phyloP scores from a whole-genome alignment of 2,888 invertebrate genomes.

The Ellobium chinense region DNA sequence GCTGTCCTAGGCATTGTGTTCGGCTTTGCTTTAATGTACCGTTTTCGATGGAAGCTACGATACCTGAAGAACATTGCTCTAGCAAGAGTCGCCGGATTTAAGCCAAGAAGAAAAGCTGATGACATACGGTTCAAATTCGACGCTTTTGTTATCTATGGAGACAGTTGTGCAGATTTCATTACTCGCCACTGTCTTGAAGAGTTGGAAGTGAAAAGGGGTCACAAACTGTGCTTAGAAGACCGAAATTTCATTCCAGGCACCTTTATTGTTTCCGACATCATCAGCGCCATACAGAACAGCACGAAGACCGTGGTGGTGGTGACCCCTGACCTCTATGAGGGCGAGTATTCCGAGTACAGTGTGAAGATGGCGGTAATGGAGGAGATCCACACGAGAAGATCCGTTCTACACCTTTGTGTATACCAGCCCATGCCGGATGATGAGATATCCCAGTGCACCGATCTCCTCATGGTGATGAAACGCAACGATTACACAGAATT shows the following conservation, averaged over 20 bases:
- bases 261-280: slow-evolving; percentile 5
- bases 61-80: slow-evolving; percentile 6
- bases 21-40: not conserved
- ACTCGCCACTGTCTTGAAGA: not conserved
- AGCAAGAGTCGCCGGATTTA: not conserved
- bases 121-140: too few species aligned
- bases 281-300: slow-evolving; percentile 17
- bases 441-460: not conserved
- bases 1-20: not conserved
- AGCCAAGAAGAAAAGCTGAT: not conserved
- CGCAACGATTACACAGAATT: slow-evolving; percentile 7
- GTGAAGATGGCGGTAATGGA: slow-evolving; percentile 39
- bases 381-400: not conserved
- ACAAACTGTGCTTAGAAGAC: slow-evolving; percentile 2
- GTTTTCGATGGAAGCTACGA: not conserved
- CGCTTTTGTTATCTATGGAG: slow-evolving; percentile 11
- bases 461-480: not conserved
- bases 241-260: slow-evolving; percentile 23
- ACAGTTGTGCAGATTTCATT: not conserved
- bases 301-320: slow-evolving; percentile 19
- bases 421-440: slow-evolving; percentile 15
- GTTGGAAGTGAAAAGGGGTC: slow-evolving; percentile 12
- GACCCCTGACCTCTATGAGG: slow-evolving; percentile 13
- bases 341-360: slow-evolving; percentile 19
- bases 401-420: slow-evolving; percentile 16